Evolutionary conservation across 2,888 invertebrate species (phyloP).

Genomic region (Drosophila multiciliata): DNA sequence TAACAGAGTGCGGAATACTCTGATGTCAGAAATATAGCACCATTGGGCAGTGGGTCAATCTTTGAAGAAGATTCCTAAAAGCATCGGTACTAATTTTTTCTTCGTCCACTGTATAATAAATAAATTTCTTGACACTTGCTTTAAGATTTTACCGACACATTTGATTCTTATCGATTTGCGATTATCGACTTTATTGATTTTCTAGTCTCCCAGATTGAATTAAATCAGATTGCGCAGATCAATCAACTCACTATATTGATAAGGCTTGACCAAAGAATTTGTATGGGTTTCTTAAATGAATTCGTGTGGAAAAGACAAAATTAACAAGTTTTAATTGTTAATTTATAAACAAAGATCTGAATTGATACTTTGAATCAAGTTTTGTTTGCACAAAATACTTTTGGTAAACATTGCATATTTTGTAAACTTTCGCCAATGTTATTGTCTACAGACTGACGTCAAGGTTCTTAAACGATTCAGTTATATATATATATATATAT

Average conservation of each 20-base stretch:
- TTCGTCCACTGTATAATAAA: not conserved
- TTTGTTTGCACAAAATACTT: not conserved
- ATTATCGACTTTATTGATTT: not conserved
- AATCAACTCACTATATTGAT: not conserved
- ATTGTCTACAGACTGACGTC: not conserved
- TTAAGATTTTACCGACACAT: not conserved
- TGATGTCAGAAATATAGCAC: not conserved
- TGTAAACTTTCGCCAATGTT: not conserved
- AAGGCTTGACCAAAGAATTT: not conserved
- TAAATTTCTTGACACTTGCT: not conserved
- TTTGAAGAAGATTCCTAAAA: not conserved
- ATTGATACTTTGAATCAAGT: not conserved
- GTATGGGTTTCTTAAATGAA: not conserved
- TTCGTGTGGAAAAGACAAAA: not conserved
- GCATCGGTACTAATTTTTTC: not conserved
- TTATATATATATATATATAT: not conserved
- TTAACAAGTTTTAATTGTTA: not conserved
- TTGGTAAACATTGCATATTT: not conserved
- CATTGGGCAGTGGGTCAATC: not conserved
- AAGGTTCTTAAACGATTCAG: not conserved
- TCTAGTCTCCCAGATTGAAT: not conserved
- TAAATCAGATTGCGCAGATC: not conserved
- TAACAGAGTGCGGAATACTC: too few relatives aligned
- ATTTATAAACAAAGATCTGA: not conserved
- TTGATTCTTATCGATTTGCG: not conserved